Base-by-base conservation (phyloP, 2,113 vertebrate species). In the Pituophis catenifer region DNA sequence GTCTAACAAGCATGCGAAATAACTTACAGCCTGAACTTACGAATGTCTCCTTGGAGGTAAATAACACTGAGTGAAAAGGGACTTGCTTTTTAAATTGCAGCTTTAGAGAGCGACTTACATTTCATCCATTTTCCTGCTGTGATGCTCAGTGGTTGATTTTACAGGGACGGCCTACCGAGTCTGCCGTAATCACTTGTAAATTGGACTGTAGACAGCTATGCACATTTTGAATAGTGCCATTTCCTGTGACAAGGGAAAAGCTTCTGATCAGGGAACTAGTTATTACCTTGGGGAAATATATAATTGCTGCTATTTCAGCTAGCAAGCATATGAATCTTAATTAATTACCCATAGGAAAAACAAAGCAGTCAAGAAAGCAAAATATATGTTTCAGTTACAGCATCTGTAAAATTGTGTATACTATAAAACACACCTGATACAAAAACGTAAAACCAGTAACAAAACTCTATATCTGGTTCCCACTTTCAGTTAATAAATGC, bases 141-240 rank as follows among this genome's bases (percentile, higher is more conserved):
- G 87, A 75, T 92, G 59, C 50, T 92, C 59, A 89, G 44, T 9
- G 4, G 13, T 10, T 88, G 44, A 89, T 55, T 81, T 89, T 92
- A 53, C 52, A 48, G 8, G 12, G 44, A 38, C 8, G 52, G 52
- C 11, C 50, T 89, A 62, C n/a, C 17, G 21, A 53, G 85, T 19
- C 50, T 92, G 57, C 85, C 33, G 29, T 65, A 89, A 81, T 81
- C 33, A 75, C 33, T 89, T 92, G 87, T 44, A 89, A 89, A 92
- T 81, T 75, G 62, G 50, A 58, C 54, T 86, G 38, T 23, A 33
- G 81, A 57, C 62, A 89, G 62, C 91, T 89, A 48, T 89, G 65
- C 24, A 89, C 44, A 92, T 55, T 81, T 26, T 89, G 70, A 75
- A 75, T 62, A 89, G 87, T 3, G 29, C 8, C 24, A 55, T 75